These are phyloP conservation scores for Yponomeuta cagnagella DNA, from an alignment of 2,888 invertebrate species.

Conservation along the genomic window DNA sequence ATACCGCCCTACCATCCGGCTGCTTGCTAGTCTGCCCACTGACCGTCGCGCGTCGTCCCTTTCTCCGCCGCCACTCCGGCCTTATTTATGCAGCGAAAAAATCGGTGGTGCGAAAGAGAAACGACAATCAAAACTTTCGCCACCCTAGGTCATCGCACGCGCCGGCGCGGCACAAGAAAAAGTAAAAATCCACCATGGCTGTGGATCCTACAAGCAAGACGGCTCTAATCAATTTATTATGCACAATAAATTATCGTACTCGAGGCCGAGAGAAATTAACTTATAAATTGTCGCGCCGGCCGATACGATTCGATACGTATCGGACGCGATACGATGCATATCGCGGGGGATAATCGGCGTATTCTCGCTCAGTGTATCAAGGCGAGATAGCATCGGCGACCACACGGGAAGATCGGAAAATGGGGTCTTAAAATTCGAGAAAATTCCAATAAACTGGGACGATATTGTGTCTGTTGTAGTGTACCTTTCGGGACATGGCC, in stretches of 20 bases:
- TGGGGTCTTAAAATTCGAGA: not conserved
- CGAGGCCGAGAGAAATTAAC: constrained; percentile 29
- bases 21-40: too few relatives aligned
- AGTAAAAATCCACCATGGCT: not conserved
- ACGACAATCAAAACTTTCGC: not conserved
- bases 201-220: not conserved
- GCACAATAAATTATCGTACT: not conserved
- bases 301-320: constrained; percentile 4
- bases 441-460: too few relatives aligned
- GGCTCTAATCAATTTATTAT: constrained; percentile 1
- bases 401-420: constrained; percentile 21
- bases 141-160: not conserved
- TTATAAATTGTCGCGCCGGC: constrained; percentile 30
- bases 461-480: too few relatives aligned
- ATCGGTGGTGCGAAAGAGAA: too few relatives aligned
- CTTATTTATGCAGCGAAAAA: too few relatives aligned
- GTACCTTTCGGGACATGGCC: too few relatives aligned
- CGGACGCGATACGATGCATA: not conserved
- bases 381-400: constrained; percentile 19
- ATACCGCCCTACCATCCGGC: too few relatives aligned
- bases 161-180: not conserved
- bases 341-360: constrained; percentile 26
- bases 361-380: constrained; percentile 31
- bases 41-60: too few relatives aligned
- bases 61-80: too few relatives aligned